Evolutionary conservation across 2,797 vertebrate species (phyloP), one percentile per base, ranked within the genome.

Genomic region (Scolopax rusticola): DNA sequence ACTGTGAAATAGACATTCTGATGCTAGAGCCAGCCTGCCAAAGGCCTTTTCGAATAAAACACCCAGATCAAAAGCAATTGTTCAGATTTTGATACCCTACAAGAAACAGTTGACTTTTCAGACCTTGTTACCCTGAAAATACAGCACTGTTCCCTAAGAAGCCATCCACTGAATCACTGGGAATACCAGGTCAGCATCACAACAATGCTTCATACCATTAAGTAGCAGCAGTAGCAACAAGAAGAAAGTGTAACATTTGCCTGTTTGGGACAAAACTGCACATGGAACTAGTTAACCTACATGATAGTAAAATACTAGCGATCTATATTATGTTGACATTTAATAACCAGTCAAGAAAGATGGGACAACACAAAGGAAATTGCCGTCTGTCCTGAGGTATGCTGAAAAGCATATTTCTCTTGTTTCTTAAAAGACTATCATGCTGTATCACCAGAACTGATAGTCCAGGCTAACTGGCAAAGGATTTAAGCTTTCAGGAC

Each of bases 321-420:
- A 28, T 84, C 32, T 94, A 53, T 75, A 82, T 89, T 76, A 59
- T 17, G 15, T 33, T 78, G 84, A 48, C 41, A 43, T 91, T 95
- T 93, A 96, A 91, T 78, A 94, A 95, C 41, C 30, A 84, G 57
- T 74, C 57, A 79, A 95, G 65, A 83, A 69, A 82, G 51, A 65
- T 45, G 41, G 89, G 84, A 89, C 80, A 95, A 87, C 28, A 90
- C 24, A 61, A 79, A 77, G 45, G n/a, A 93, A 90, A 92, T 27
- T 10, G 15, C 27, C 73, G 36, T 48, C 73, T 45, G 8, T 78
- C 38, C 54, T 59, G 11, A 78, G 60, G 19, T 47, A 84, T 36
- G 15, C 63, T 64, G 56, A 83, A 77, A 81, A 67, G 36, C 11
- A 7, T 73, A 23, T 59, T 83, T 60, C 25, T 76, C 59, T 84